phyloP scores from a whole-genome alignment of 1,140 invertebrate species.

The Periplaneta americana region DNA sequence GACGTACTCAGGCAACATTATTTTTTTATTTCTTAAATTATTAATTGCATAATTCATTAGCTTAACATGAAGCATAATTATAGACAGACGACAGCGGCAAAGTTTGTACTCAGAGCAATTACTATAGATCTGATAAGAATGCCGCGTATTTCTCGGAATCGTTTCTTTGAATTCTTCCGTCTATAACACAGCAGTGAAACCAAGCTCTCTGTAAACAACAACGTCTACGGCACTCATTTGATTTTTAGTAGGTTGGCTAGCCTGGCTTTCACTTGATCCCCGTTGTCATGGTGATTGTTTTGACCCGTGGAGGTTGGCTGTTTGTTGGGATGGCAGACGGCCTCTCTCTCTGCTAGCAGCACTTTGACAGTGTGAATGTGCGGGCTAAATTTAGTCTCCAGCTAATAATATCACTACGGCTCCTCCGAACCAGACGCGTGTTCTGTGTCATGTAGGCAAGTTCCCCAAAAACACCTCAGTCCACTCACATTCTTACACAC shows the following conservation, averaged over 20 bases:
- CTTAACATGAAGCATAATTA: too few species aligned
- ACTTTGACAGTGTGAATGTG: not conserved
- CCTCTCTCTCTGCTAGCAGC: not conserved
- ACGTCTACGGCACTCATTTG: not conserved
- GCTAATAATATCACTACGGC: not conserved
- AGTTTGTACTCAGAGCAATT: too few species aligned
- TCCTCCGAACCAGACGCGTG: not conserved
- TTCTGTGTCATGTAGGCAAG: not conserved
- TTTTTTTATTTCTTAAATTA: too few species aligned
- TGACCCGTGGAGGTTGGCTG: too few species aligned
- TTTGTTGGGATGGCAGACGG: too few species aligned
- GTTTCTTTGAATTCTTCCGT: too few species aligned
- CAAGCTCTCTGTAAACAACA: not conserved
- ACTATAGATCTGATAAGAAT: too few species aligned
- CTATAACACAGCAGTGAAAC: too few species aligned
- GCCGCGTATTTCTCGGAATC: too few species aligned
- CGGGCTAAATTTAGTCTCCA: not conserved
- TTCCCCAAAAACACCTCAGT: not conserved
- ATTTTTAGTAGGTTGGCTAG: not conserved
- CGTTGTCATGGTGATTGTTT: not conserved
- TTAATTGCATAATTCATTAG: too few species aligned
- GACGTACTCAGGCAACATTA: too few species aligned
- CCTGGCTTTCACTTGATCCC: not conserved
- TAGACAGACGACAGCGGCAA: too few species aligned
- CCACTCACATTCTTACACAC: not conserved